Evolutionary conservation across 2,888 invertebrate genomes (phyloP).

Genomic region (Agonopterix arenella): DNA sequence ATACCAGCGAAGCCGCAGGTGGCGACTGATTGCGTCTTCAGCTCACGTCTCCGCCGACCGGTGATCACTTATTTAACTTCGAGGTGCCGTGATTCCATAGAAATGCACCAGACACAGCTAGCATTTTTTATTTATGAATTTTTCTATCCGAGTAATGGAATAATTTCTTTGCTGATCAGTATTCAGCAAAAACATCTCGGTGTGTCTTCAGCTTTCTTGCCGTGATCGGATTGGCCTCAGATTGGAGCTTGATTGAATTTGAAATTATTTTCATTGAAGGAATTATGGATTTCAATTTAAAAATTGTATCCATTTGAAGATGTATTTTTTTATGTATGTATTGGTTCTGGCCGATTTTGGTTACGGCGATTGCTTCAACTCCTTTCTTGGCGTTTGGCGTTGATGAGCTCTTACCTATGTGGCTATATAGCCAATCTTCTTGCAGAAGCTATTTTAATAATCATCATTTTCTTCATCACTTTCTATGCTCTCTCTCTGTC

Average conservation of each 20-base stretch:
- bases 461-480: too few relatives aligned
- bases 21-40: conserved; percentile 39
- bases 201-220: conserved; percentile 39
- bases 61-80: conserved; percentile 74
- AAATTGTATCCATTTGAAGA: background rate
- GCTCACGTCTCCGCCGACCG: conserved; percentile 56
- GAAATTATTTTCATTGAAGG: conserved; percentile 26
- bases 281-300: conserved; percentile 8
- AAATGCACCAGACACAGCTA: conserved; percentile 55
- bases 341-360: too few relatives aligned
- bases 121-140: conserved; percentile 68
- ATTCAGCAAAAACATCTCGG: conserved; percentile 53
- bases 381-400: too few relatives aligned
- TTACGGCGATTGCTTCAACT: too few relatives aligned
- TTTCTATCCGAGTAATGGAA: conserved; percentile 60
- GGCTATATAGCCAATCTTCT: too few relatives aligned
- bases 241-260: conserved; percentile 50
- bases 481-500: too few relatives aligned
- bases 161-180: conserved; percentile 63
- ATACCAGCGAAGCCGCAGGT: conserved; percentile 33
- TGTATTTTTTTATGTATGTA: too few relatives aligned
- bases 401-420: too few relatives aligned
- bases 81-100: conserved; percentile 65
- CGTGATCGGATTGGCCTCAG: conserved; percentile 39
- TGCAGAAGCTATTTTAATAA: too few relatives aligned